Evolutionary conservation across 2,797 vertebrate species (phyloP), one percentile per base, ranked within the genome.

Genomic region (Mycteria americana): DNA sequence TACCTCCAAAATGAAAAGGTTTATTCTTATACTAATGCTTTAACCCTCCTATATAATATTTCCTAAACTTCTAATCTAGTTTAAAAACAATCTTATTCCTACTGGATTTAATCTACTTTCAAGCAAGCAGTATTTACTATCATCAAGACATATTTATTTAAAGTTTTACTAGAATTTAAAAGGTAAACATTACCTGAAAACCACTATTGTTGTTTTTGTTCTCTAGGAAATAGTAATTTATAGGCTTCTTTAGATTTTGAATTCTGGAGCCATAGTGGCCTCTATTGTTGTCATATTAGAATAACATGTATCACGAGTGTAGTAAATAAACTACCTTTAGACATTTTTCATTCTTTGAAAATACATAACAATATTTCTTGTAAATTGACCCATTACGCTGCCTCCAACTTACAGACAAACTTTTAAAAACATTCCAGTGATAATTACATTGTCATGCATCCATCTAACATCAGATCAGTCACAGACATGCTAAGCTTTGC

Each of bases 211-310:
- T 73, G 22, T 33, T 92, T 68, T 70, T 80, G 25, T 75, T 92
- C 46, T 67, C 39, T 48, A 60, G 23, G 11, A 96, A 82, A 56
- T 10, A 60, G 22, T 54, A 82, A 87, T 73, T 91, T 70, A 85
- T 33, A 69, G 7, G 15, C 31, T 53, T 73, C 75, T 82, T 88
- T 53, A 91, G 64, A 88, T 96, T 87, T 83, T 85, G 81, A 98
- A 97, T 72, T 91, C 97, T 98, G 69, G 96, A 96, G 77, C 90
- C 95, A 97, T 94, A 97, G 96, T 98, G 98, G 92, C 98, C 98
- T 98, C 98, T 98, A 85, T 97, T 97, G 98, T 98, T 96, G 57
- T 57, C 64, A 70, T 94, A 74, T 95, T 51, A 96, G 97, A 95
- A 98, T 82, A 96, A 92, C 98, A 98, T n/a, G 64, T 91, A 48